Base-by-base conservation (phyloP, 1,140 invertebrate genomes). In the Hyposmocoma kahamanoa region DNA sequence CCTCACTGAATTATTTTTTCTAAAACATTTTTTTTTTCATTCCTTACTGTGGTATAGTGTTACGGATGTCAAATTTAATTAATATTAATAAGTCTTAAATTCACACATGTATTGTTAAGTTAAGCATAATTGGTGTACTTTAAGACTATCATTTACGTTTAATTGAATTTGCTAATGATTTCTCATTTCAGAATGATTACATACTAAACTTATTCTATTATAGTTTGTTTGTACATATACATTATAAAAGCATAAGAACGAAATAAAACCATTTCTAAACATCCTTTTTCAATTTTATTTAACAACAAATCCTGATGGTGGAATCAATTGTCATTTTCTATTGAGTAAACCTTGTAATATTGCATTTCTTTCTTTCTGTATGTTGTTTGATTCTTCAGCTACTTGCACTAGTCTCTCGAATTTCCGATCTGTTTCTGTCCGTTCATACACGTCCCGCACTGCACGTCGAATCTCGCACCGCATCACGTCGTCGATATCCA, bases 161-260 rank as follows among this genome's bases (percentile, higher is more conserved):
- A 60, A 72, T 71, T 72, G 53, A 67, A 69, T 64, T 71, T 63
- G 57, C 69, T 75, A 73, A 80, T 61, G 68, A 83, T 72, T 81
- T 81, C 72, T 77, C 65, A 68, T 67, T 84, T 78, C 70, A 68
- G 70, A 80, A 80, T 77, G 80, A 79, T 67, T 75, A 76, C 70
- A 69, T 75, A 78, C 74, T 80, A 73, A 78, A n/a, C n/a, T n/a
- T 77, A 64, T 70, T 67, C 69, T 80, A 84, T 70, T 79, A 73
- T 80, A 81, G 67, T 81, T 84, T 80, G 74, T 83, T 83, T 84
- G 81, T 84, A 84, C 81, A 84, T 84, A 84, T 83, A 80, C 78
- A 82, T 56, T 82, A 64, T 76, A 69, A 67, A 79, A 79, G 42
- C 77, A 68, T 84, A 84, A 82, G 78, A 69, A 80, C 69, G 62